phyloP scores from a whole-genome alignment of 2,113 vertebrate species.

The Nematolebias whitei region DNA sequence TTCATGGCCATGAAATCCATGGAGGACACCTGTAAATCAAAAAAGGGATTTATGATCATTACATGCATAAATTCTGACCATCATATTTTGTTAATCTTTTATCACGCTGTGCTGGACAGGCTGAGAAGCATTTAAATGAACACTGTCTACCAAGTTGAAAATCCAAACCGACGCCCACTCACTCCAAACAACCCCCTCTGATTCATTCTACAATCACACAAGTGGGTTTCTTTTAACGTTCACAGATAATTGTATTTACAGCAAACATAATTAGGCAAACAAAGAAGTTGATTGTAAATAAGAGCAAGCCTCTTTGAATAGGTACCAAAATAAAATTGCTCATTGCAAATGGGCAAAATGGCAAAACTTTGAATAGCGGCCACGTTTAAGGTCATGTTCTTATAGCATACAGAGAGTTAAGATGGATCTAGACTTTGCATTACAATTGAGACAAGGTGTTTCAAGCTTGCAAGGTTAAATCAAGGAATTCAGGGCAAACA shows the following conservation, averaged over 20 bases:
- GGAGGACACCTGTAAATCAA: conserved; percentile 85
- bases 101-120: conserved; percentile 9
- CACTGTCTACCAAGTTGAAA: conserved; percentile 44
- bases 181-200: conserved; percentile 38
- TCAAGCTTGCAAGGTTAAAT: conserved; percentile 26
- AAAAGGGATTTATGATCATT: conserved; percentile 6
- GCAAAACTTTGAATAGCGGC: background rate
- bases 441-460: conserved; percentile 10
- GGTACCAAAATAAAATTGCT: conserved; percentile 12
- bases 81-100: conserved; percentile 5
- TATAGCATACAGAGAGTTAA: conserved; percentile 10
- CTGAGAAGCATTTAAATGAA: conserved; percentile 10
- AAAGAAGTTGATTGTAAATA: conserved; percentile 61
- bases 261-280: conserved; percentile 58
- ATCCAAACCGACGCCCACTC: conserved; percentile 43
- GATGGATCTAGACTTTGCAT: conserved; percentile 12
- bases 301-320: conserved; percentile 28
- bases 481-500: conserved; percentile 26
- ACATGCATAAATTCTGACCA: background rate
- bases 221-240: conserved; percentile 60
- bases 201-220: conserved; percentile 53
- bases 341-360: conserved; percentile 22
- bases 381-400: conserved; percentile 3
- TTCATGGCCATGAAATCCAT: conserved; percentile 98
- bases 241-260: conserved; percentile 57